Base-by-base conservation (phyloP, 2,888 invertebrate genomes). In the Uloborus plumipes region DNA sequence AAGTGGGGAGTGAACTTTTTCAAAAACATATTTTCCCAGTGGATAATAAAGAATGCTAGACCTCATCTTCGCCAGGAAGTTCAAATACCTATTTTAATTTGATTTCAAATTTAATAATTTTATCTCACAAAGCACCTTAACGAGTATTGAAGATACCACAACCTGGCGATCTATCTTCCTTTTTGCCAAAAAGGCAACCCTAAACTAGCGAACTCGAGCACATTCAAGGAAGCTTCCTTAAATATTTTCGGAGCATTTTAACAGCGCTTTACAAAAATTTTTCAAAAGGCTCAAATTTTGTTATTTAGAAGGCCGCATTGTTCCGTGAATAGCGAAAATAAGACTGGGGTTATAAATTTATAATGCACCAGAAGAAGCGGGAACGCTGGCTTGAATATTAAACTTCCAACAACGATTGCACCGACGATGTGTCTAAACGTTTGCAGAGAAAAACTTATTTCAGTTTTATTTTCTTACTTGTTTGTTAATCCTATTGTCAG, bases 181-280 rank as follows among this genome's bases (percentile, higher is more conserved):
- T 47, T 49, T 64, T 51, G 47, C 62, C 50, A 67, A 77, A 53
- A 47, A 55, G 39, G 62, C 66, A 69, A 76, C 69, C 77, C 70
- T 26, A 13, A 20, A 51, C 50, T 62, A 18, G 58, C 58, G 67
- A 62, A 76, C 39, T 50, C n/a, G 49, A 18, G 77, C 51, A 18
- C 70, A 70, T 77, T 70, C 77, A 77, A 77, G 64, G 39, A 64
- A 51, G 16, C 69, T 64, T 70, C 62, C 59, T 53, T 77, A 77
- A 77, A 77, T 80, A 80, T 67, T 80, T 78, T 65, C 65, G 55
- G 71, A 78, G 61, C 72, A 67, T 79, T 69, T 79, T 67, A 77
- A 69, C 73, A 73, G 47, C 53, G 67, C 79, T 65, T 79, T 61
- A 20, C 58, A 53, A 80, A 67, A 72, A 80, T 61, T 67, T 22